Base-by-base conservation (phyloP, 2,888 invertebrate genomes). In the Lasioglossum pauxillum region DNA sequence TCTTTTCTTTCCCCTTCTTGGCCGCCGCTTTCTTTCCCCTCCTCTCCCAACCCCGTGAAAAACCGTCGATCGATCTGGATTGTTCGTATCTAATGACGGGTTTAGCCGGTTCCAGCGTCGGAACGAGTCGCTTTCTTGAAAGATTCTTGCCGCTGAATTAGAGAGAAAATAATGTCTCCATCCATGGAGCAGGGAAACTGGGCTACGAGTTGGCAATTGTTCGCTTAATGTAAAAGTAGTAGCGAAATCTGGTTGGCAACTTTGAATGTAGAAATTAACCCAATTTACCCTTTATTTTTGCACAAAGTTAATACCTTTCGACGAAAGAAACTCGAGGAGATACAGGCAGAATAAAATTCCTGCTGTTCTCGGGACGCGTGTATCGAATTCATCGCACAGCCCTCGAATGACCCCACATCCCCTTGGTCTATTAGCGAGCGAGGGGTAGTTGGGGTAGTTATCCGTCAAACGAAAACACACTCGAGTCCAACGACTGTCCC, bases 1-100 rank as follows among this genome's bases (percentile, higher is more conserved):
- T 60, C 82, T 76, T 67, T 69, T 23, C 35, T 71, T 41, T 49
- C 74, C 16, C 53, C 23, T 53, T 69, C 38, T 69, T 23, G 35
- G 2, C 75, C 4, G 49, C 8, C 16, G 67, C 57, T 76, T 75
- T 74, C 78, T 75, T 46, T 46, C 72, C 78, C 77, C 19, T 53
- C 27, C 10, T 64, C 53, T 73, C 75, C 19, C 27, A 27, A 2
- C 64, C 57, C 79, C 75, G 75, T 80, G 72, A 78, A 84, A 84
- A 84, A 77, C 73, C 76, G 71, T 73, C 82, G 76, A 83, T 90
- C 88, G 88, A 90, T 90, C 77, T 64, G 46, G 76, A 85, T 86
- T 64, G 85, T 53, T 72, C 71, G 69, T 73, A 73, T 74, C 79
- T 41, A 80, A 64, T 46, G 74, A 78, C 71, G 38, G 41, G 78